Percentiles rank a stretch among this genome's conserved stretches.
Evolutionary conservation across 2,888 invertebrate species (phyloP).

Genomic region (Bombylius discolor): DNA sequence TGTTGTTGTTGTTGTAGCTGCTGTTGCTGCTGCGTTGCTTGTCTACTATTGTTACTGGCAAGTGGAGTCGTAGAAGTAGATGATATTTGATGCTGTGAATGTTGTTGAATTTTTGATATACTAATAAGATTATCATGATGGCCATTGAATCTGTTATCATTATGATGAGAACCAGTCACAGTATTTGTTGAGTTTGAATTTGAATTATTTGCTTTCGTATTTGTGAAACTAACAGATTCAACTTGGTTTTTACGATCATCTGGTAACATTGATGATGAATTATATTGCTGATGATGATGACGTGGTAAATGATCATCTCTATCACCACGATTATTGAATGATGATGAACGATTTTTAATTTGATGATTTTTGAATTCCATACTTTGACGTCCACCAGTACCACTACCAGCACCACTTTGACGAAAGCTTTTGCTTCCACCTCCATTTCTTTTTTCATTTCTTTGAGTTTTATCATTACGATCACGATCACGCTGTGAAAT

Average conservation of each 20-base stretch:
- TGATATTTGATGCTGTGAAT: background rate
- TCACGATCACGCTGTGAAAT: slow-evolving; percentile 4
- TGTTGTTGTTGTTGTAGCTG: slow-evolving; percentile 16
- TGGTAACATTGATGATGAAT: background rate
- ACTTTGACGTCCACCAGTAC: slow-evolving; percentile 13
- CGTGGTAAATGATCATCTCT: background rate
- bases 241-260: slow-evolving; percentile 10
- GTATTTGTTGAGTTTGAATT: slow-evolving; percentile 10
- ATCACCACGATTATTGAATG: background rate
- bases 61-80: too few relatives aligned
- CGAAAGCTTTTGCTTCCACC: slow-evolving; percentile 18
- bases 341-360: slow-evolving; percentile 19
- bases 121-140: slow-evolving; percentile 2
- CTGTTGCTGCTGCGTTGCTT: background rate
- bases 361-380: slow-evolving; percentile 31
- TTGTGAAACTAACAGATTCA: slow-evolving; percentile 15
- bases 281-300: background rate
- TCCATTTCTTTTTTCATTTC: slow-evolving; percentile 12
- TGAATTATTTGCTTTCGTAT: slow-evolving; percentile 11
- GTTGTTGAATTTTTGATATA: background rate
- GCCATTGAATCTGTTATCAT: slow-evolving; percentile 7
- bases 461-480: slow-evolving; percentile 4
- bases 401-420: slow-evolving; percentile 10
- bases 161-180: background rate
- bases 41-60: background rate